Conservation (phyloP, 2,797 vertebrate genomes). For the Podarcis lilfordi region DNA sequence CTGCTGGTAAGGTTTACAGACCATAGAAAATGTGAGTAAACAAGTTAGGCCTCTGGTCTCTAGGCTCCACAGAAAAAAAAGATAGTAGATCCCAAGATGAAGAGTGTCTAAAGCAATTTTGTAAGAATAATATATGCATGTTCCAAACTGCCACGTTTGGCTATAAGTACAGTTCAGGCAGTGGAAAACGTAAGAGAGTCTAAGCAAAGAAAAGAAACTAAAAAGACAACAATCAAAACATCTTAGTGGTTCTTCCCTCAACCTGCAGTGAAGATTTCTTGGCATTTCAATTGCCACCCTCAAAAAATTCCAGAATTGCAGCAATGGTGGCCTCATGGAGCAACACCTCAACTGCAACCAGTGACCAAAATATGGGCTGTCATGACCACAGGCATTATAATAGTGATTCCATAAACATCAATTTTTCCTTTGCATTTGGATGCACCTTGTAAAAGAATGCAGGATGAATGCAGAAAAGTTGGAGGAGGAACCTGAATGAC, state of each 20-base stretch:
- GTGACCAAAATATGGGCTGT: background rate
- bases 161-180: background rate
- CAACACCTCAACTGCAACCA: background rate
- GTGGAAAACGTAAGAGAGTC: background rate
- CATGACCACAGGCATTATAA: background rate
- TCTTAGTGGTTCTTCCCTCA: background rate
- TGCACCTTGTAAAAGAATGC: background rate
- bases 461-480: background rate
- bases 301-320: background rate
- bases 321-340: background rate
- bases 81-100: too few species aligned
- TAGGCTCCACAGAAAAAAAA: too few species aligned
- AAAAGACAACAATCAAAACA: background rate
- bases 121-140: background rate
- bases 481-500: background rate
- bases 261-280: background rate
- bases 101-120: too few species aligned
- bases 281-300: background rate
- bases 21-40: too few species aligned
- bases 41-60: too few species aligned
- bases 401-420: background rate
- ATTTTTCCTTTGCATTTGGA: background rate
- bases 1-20: background rate
- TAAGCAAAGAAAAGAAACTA: background rate
- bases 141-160: background rate